Conservation (phyloP, 2,113 vertebrate species). For the Corvus moneduloides region DNA sequence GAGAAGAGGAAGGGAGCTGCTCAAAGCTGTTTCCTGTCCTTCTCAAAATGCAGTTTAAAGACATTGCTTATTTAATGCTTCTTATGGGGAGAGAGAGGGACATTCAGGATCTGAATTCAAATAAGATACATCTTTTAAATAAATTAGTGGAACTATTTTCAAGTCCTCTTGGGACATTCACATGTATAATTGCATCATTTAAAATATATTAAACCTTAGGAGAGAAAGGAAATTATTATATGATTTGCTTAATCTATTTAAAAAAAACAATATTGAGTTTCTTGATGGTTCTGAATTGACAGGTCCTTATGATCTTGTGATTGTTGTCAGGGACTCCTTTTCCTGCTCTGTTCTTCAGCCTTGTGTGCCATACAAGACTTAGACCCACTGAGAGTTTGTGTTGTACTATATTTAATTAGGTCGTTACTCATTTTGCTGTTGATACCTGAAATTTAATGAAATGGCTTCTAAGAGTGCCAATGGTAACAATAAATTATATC, state of each 20-base stretch:
- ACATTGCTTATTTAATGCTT: neutral
- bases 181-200: neutral
- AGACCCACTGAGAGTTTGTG: neutral
- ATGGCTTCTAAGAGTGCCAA: neutral
- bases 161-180: neutral
- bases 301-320: neutral
- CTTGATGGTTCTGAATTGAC: neutral
- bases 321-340: neutral
- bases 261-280: neutral
- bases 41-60: neutral
- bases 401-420: conserved; percentile 36
- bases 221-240: neutral
- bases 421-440: conserved; percentile 25
- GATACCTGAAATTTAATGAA: conserved; percentile 50
- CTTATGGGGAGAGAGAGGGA: neutral
- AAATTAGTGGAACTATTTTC: neutral
- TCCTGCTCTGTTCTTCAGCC: neutral
- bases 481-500: conserved; percentile 20
- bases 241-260: neutral
- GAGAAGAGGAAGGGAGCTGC: neutral
- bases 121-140: neutral
- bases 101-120: neutral
- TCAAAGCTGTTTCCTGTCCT: neutral
- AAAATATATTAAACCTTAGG: neutral
- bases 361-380: neutral